Evolutionary conservation across 2,113 vertebrate species (phyloP).

Genomic region (Ophiodon elongatus): DNA sequence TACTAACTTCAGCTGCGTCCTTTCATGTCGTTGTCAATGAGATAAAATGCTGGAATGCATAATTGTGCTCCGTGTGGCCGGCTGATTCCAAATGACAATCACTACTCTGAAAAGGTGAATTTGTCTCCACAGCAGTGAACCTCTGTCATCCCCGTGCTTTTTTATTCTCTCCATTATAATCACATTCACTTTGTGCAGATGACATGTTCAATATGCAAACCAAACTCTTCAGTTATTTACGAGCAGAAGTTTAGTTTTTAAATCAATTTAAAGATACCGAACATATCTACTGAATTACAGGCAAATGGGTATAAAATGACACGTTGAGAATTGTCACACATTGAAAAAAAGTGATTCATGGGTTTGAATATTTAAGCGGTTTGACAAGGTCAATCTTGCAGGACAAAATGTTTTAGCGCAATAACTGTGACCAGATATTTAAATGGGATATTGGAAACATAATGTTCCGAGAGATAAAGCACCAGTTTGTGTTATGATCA

Average conservation of each 20-base stretch:
- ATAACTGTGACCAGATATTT: not conserved
- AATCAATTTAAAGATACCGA: not conserved
- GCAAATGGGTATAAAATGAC: not conserved
- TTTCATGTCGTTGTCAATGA: not conserved
- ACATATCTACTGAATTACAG: not conserved
- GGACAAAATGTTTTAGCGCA: not conserved
- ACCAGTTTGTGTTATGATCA: not conserved
- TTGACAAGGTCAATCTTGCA: not conserved
- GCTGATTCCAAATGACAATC: not conserved
- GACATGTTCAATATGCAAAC: not conserved
- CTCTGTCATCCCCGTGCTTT: not conserved
- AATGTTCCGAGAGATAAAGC: not conserved
- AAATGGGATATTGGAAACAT: not conserved
- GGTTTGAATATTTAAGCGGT: not conserved
- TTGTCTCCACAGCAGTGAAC: not conserved
- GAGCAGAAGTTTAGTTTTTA: not conserved
- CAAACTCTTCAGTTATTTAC: not conserved
- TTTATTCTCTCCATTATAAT: not conserved
- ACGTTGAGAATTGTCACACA: not conserved
- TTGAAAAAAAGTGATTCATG: not conserved
- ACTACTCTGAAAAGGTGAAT: not conserved
- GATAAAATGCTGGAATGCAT: not conserved
- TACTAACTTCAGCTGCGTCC: not conserved
- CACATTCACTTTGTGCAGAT: not conserved
- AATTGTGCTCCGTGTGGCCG: not conserved